Evolutionary conservation across 2,113 vertebrate species (phyloP).

Genomic region (Sprattus sprattus): DNA sequence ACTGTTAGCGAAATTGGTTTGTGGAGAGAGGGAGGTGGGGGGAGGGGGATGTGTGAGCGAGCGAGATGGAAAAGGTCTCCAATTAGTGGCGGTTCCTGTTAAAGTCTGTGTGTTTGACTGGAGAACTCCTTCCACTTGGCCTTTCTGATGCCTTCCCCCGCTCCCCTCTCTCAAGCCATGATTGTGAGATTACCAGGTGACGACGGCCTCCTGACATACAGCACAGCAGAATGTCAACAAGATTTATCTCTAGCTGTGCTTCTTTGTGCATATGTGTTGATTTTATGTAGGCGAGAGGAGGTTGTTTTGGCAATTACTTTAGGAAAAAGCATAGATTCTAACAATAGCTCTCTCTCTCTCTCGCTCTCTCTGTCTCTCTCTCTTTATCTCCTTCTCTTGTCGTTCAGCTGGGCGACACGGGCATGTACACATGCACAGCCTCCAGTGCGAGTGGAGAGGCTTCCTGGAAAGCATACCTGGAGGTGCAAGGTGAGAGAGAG

Average conservation of each 20-base stretch:
- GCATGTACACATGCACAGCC: conserved; percentile 91
- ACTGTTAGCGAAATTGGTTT: not conserved
- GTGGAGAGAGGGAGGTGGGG: conserved; percentile 20
- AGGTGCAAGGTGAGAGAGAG: conserved; percentile 87
- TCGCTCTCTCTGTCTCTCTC: too few species aligned
- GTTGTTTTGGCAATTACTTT: too few species aligned
- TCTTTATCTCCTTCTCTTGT: not conserved
- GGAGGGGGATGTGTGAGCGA: not conserved
- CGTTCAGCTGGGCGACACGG: conserved; percentile 88
- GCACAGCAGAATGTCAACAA: not conserved
- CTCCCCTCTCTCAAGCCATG: conserved; percentile 44
- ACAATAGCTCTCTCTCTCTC: too few species aligned
- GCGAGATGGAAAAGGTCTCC: conserved; percentile 46
- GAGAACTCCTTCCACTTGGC: conserved; percentile 18
- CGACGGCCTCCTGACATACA: conserved; percentile 38
- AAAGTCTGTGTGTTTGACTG: conserved; percentile 58
- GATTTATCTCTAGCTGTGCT: not conserved
- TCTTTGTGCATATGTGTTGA: not conserved
- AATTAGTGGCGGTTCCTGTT: conserved; percentile 53
- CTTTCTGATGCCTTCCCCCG: conserved; percentile 27
- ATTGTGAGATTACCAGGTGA: conserved; percentile 48
- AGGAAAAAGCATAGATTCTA: too few species aligned
- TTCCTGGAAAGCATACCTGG: conserved; percentile 90
- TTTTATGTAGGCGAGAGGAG: not conserved
- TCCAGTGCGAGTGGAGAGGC: conserved; percentile 95